Evolutionary conservation across 2,888 invertebrate genomes (phyloP).

Genomic region (Disparrhopalites patrizii): DNA sequence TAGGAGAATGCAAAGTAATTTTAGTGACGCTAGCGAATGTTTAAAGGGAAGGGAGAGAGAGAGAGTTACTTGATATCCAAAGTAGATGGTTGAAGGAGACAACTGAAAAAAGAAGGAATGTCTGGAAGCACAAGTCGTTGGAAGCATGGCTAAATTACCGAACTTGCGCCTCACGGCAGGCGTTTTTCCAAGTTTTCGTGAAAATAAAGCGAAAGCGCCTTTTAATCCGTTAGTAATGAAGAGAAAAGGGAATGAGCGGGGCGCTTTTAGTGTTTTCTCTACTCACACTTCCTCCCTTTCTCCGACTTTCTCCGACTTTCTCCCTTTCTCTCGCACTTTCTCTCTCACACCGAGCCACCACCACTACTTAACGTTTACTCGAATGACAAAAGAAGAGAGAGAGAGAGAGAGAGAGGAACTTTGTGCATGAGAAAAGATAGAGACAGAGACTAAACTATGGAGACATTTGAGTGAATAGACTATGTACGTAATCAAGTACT

Average conservation of each 20-base stretch:
- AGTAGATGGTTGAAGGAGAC: neutral
- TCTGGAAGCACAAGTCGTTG: neutral
- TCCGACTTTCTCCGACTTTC: too few species aligned
- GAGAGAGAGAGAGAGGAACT: too few species aligned
- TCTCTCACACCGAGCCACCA: too few species aligned
- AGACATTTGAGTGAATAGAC: too few species aligned
- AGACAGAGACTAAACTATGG: too few species aligned
- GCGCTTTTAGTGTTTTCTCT: neutral
- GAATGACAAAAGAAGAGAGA: neutral
- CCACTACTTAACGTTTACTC: neutral
- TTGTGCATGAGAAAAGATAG: neutral
- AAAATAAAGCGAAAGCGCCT: conserved; percentile 20
- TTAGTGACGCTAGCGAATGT: conserved; percentile 3
- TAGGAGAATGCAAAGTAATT: conserved; percentile 11
- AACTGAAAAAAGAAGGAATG: too few species aligned
- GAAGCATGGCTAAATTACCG: conserved; percentile 10
- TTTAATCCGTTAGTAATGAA: conserved; percentile 22
- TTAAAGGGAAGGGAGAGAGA: neutral
- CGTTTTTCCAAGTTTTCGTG: conserved; percentile 9
- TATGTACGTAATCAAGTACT: too few species aligned
- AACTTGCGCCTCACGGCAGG: conserved; percentile 14
- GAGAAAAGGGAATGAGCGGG: conserved; percentile 14
- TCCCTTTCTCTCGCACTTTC: too few species aligned
- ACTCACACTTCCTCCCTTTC: neutral
- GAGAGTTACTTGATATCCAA: neutral